Conservation (phyloP, 1,140 invertebrate genomes). For the Eurosta solidaginis region DNA sequence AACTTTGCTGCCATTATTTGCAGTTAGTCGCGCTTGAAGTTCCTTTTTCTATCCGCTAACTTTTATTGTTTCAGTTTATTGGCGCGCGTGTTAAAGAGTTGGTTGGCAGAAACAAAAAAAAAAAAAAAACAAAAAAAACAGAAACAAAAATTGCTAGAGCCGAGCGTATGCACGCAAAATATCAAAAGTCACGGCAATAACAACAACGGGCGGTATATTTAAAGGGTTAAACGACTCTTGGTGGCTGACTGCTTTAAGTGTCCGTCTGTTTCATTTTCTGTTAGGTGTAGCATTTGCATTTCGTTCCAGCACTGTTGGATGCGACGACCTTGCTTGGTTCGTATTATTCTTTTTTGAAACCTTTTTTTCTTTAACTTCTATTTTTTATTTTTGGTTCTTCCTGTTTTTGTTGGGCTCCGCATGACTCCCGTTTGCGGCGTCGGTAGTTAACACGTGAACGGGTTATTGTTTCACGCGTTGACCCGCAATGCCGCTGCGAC, state of each 20-base stretch:
- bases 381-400: background rate
- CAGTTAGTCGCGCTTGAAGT: background rate
- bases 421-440: conserved; percentile 16
- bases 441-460: conserved; percentile 37
- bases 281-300: background rate
- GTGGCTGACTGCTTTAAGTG: too few species aligned
- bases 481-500: conserved; percentile 42
- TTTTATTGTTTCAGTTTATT: background rate
- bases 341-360: conserved; percentile 17
- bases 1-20: conserved; percentile 38
- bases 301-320: background rate
- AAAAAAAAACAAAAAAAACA: too few species aligned
- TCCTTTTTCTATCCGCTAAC: background rate
- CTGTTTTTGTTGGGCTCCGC: conserved; percentile 15
- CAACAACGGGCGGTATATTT: background rate
- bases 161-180: background rate
- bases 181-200: background rate
- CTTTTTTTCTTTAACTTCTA: background rate
- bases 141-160: background rate
- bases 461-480: conserved; percentile 45
- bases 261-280: too few species aligned
- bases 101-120: too few species aligned
- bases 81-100: background rate
- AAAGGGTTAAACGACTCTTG: background rate
- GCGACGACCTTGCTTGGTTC: background rate